Evolutionary conservation across 2,113 vertebrate species (phyloP).

Genomic region (Grammomys dolichurus): DNA sequence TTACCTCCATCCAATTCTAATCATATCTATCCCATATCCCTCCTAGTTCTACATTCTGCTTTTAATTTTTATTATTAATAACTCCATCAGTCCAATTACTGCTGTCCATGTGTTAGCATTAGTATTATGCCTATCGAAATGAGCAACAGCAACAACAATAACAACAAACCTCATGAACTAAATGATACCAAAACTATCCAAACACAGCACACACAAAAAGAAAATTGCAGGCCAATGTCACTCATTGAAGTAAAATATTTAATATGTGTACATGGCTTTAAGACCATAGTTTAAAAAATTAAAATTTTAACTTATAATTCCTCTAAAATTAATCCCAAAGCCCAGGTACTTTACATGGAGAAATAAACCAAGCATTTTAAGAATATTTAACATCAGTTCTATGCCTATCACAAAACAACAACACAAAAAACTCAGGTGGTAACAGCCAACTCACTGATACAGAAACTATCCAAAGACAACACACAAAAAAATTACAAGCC

Average conservation of each 20-base stretch:
- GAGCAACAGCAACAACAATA: not conserved
- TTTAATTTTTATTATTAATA: not conserved
- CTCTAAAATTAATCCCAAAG: not conserved
- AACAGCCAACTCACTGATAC: conserved; percentile 7
- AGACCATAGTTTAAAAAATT: not conserved
- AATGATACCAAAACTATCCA: conserved; percentile 4
- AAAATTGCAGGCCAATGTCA: not conserved
- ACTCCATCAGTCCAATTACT: not conserved
- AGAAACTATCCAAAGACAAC: conserved; percentile 5
- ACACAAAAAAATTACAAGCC: not conserved
- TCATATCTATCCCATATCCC: not conserved
- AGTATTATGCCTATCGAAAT: conserved; percentile 13
- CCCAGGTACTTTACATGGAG: not conserved
- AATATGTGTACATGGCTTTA: not conserved
- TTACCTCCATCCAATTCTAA: not conserved
- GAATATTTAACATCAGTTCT: not conserved
- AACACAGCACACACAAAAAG: not conserved
- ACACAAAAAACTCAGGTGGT: not conserved
- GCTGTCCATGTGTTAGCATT: not conserved
- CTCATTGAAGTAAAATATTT: not conserved
- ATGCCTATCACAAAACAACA: not conserved
- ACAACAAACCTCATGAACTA: not conserved
- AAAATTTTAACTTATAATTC: not conserved
- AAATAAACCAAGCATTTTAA: not conserved
- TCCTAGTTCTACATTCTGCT: not conserved